phyloP scores from a whole-genome alignment of 2,888 invertebrate genomes.

The Pristionchus arcanus region DNA sequence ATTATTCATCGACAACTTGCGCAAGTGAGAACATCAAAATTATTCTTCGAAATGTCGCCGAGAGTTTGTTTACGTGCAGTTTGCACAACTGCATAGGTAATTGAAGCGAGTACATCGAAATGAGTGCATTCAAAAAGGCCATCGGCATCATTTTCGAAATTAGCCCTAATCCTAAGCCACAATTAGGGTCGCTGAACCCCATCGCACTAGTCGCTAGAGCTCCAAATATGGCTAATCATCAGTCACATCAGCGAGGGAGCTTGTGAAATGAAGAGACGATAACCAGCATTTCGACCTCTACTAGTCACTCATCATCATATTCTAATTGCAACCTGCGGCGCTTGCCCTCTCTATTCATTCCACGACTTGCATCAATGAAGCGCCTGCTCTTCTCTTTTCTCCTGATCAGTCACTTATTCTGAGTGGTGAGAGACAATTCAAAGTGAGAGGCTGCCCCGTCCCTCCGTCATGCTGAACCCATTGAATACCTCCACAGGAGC shows the following conservation, averaged over 20 bases:
- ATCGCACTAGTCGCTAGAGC: neutral
- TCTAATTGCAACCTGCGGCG: neutral
- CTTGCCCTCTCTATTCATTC: slow-evolving; percentile 1
- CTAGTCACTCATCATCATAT: neutral
- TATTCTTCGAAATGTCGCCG: neutral
- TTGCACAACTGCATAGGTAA: slow-evolving; percentile 6
- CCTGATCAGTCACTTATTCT: neutral
- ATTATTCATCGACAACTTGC: neutral
- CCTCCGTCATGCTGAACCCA: neutral
- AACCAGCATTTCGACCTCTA: no score
- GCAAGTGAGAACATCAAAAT: slow-evolving; percentile 1
- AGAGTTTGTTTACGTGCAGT: neutral
- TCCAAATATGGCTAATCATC: no score
- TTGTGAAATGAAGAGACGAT: no score
- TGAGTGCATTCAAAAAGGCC: neutral
- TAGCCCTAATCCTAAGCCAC: neutral
- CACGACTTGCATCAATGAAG: neutral
- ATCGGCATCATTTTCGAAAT: no score
- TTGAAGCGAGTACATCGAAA: neutral
- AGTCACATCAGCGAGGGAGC: no score
- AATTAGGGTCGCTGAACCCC: neutral
- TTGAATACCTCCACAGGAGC: neutral
- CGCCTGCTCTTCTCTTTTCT: neutral
- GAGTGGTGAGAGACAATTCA: neutral
- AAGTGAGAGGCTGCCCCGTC: neutral